phyloP scores from a whole-genome alignment of 2,888 invertebrate species.

The Eupithecia exiguata region DNA sequence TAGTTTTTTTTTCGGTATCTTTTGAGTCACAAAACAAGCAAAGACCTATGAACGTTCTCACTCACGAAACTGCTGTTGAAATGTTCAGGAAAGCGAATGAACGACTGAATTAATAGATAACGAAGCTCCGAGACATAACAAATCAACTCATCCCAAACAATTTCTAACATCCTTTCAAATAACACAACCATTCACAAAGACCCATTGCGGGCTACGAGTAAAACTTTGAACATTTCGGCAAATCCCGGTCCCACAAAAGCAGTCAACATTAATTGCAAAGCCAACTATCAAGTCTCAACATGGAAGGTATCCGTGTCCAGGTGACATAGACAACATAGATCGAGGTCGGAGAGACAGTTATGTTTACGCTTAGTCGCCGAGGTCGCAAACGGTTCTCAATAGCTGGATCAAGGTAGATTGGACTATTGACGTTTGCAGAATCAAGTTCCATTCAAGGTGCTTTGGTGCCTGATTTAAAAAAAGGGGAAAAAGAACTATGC shows the following conservation, averaged over 20 bases:
- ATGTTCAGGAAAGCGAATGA: background rate
- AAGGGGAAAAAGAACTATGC: background rate
- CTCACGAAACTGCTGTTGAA: background rate
- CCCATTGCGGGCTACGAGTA: constrained; percentile 9
- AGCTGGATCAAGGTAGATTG: constrained; percentile 29
- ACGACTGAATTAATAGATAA: background rate
- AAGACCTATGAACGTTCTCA: background rate
- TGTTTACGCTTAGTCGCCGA: constrained; percentile 52
- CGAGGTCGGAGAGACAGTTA: constrained; percentile 65
- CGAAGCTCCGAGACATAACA: constrained; percentile 2
- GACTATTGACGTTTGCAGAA: constrained; percentile 24
- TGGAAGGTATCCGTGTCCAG: constrained; percentile 42
- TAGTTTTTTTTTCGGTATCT: background rate
- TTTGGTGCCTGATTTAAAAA: background rate
- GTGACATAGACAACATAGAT: constrained; percentile 51
- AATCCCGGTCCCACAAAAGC: constrained; percentile 22
- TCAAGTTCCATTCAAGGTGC: constrained; percentile 10
- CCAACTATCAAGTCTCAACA: constrained; percentile 34
- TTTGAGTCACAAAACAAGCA: background rate
- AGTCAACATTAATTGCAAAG: constrained; percentile 34
- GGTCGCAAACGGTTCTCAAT: constrained; percentile 37
- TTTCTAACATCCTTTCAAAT: background rate
- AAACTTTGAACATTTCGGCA: constrained; percentile 23
- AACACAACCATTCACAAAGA: constrained; percentile 10
- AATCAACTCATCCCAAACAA: constrained; percentile 1